These are phyloP conservation scores for Theocolax elegans DNA, from an alignment of 1,140 invertebrate species.

Conservation along the genomic window DNA sequence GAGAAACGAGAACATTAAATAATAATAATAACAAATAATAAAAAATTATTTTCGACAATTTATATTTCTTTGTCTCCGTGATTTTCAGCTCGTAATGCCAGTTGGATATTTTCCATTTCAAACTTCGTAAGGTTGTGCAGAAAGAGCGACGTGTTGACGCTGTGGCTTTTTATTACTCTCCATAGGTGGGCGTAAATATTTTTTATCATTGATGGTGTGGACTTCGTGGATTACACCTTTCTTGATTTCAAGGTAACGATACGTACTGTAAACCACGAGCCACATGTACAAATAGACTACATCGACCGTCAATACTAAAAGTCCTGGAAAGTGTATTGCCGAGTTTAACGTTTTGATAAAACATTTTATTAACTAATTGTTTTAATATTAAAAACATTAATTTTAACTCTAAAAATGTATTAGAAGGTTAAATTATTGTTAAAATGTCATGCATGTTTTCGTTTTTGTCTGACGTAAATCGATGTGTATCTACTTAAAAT, in stretches of 20 bases:
- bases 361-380: not conserved
- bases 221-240: constrained; percentile 61
- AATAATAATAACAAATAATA: too few relatives aligned
- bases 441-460: not conserved
- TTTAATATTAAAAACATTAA: not conserved
- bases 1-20: too few relatives aligned
- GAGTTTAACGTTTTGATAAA: too few relatives aligned
- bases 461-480: too few relatives aligned
- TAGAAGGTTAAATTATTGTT: not conserved
- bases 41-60: too few relatives aligned
- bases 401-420: constrained; percentile 1
- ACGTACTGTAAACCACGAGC: constrained; percentile 68
- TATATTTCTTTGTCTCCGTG: too few relatives aligned
- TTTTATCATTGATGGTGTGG: constrained; percentile 49
- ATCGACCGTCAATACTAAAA: constrained; percentile 53
- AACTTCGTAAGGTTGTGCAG: constrained; percentile 54
- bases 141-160: constrained; percentile 46
- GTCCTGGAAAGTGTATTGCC: constrained; percentile 51
- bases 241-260: constrained; percentile 61
- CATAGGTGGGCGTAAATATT: constrained; percentile 38
- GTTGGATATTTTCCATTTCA: too few relatives aligned
- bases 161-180: constrained; percentile 42
- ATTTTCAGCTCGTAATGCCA: too few relatives aligned
- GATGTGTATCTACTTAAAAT: too few relatives aligned
- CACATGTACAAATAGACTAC: constrained; percentile 63